phyloP scores from a whole-genome alignment of 2,113 vertebrate genomes.

The Siniperca chuatsi region DNA sequence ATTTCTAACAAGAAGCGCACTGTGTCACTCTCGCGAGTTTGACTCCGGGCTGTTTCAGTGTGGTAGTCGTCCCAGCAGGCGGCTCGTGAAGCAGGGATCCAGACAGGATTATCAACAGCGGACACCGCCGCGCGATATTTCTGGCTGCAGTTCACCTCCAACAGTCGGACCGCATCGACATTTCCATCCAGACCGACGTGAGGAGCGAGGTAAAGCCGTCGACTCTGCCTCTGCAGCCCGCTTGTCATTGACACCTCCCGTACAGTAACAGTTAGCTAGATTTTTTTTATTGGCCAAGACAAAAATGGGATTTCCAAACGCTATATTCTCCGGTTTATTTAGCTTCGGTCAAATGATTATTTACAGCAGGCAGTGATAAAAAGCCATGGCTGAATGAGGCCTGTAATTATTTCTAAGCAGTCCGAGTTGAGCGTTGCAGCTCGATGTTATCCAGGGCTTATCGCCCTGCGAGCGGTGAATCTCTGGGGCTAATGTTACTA shows the following conservation, averaged over 20 bases:
- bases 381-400: neutral
- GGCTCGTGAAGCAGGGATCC: conserved; percentile 25
- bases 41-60: conserved; percentile 1
- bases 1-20: neutral
- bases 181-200: neutral
- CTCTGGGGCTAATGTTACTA: neutral
- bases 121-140: conserved; percentile 7
- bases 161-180: neutral
- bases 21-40: neutral
- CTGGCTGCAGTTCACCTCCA: neutral
- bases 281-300: neutral
- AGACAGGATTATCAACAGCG: conserved; percentile 52
- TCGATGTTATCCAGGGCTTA: conserved; percentile 15
- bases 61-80: conserved; percentile 21
- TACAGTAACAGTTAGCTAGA: neutral
- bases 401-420: neutral
- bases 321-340: neutral
- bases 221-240: neutral
- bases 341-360: neutral
- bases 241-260: conserved; percentile 27
- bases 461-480: neutral
- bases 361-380: neutral
- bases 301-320: neutral
- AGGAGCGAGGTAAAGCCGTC: conserved; percentile 28
- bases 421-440: neutral